Conservation (phyloP, 2,888 invertebrate species). For the Helicoverpa assulta region DNA sequence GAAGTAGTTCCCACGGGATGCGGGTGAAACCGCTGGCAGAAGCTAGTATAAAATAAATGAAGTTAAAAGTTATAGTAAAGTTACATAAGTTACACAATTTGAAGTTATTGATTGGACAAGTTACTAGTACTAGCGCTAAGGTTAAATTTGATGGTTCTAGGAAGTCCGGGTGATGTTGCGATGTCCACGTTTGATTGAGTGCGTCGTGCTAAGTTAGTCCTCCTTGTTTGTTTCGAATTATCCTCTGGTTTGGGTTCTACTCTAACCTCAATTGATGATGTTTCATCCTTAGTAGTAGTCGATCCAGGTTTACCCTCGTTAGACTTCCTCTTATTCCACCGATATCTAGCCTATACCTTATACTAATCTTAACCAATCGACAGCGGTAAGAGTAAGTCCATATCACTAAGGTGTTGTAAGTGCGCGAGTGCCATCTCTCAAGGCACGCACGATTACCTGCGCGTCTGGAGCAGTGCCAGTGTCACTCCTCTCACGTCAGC, state of each 20-base stretch:
- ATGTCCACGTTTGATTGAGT: slow-evolving; percentile 4
- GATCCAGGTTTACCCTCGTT: too few relatives aligned
- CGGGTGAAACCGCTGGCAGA: too few relatives aligned
- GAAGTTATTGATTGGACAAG: slow-evolving; percentile 1
- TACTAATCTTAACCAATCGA: neutral
- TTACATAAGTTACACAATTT: neutral
- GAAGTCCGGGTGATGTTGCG: neutral
- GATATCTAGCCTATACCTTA: too few relatives aligned
- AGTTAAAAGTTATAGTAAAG: neutral
- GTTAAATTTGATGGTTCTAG: slow-evolving; percentile 3
- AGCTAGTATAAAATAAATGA: too few relatives aligned
- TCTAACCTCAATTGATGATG: too few relatives aligned
- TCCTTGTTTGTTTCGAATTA: neutral
- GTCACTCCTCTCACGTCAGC: slow-evolving; percentile 11
- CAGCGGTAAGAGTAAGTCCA: neutral
- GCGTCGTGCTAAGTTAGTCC: neutral
- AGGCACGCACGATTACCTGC: slow-evolving; percentile 25
- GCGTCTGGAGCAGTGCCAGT: slow-evolving; percentile 43
- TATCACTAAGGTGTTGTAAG: neutral
- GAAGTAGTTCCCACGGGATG: too few relatives aligned
- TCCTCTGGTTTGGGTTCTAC: too few relatives aligned
- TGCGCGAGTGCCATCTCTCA: neutral
- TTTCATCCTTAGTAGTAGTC: too few relatives aligned
- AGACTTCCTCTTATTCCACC: too few relatives aligned
- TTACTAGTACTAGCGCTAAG: slow-evolving; percentile 2